Percentiles rank a stretch among this genome's conserved stretches.
Conservation (phyloP, 2,888 invertebrate genomes). For the Chalcosyrphus nemorum region DNA sequence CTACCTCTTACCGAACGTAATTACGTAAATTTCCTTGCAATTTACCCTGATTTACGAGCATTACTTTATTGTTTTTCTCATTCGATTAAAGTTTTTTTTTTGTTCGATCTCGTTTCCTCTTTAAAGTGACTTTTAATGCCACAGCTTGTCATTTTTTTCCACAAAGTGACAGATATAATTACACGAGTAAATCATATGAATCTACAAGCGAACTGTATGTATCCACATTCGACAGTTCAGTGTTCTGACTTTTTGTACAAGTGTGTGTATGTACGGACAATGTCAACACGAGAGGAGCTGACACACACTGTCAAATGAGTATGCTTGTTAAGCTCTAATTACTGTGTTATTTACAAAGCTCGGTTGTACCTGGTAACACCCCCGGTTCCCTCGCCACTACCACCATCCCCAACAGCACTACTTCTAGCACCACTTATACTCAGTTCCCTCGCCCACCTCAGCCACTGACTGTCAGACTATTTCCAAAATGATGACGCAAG, state of each 20-base stretch:
- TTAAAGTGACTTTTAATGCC: constrained; percentile 53
- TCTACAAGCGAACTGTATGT: constrained; percentile 21
- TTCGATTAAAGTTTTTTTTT: constrained; percentile 22
- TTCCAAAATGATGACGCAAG: constrained; percentile 63
- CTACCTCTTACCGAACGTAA: too few species aligned
- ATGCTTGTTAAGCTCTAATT: constrained; percentile 61
- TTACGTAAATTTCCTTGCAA: constrained; percentile 51
- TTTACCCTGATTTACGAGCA: constrained; percentile 48
- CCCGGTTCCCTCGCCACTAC: not conserved
- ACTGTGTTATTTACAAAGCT: constrained; percentile 44
- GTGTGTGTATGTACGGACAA: constrained; percentile 16
- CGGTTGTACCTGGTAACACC: constrained; percentile 31
- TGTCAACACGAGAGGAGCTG: constrained; percentile 40
- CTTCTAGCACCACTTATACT: too few species aligned
- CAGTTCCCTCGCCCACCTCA: not conserved
- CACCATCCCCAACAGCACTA: not conserved
- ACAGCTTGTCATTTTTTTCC: constrained; percentile 29
- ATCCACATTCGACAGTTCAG: not conserved
- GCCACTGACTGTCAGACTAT: constrained; percentile 39
- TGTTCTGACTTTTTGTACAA: constrained; percentile 5
- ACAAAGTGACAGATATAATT: constrained; percentile 59
- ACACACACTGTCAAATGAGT: constrained; percentile 16
- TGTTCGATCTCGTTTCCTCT: constrained; percentile 5
- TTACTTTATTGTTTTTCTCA: constrained; percentile 17
- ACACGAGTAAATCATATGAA: constrained; percentile 33